Evolutionary conservation across 2,888 invertebrate species (phyloP).

Genomic region (Leptura quadrifasciata): DNA sequence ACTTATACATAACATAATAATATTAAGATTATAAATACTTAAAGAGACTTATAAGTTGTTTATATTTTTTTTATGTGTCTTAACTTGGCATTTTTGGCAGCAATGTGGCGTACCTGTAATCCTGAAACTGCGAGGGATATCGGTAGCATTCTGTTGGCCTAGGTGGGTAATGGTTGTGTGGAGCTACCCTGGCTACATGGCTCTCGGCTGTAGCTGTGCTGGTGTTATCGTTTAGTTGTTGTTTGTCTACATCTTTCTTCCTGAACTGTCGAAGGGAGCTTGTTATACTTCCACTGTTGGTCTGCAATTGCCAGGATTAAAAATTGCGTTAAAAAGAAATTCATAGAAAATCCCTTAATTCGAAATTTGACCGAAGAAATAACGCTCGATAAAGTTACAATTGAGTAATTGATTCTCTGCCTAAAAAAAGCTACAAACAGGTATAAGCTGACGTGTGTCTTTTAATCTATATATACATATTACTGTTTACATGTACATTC

Average conservation of each 20-base stretch:
- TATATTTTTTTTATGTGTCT: too few species aligned
- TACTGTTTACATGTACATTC: too few species aligned
- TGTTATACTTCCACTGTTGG: slow-evolving; percentile 64
- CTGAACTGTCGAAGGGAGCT: slow-evolving; percentile 71
- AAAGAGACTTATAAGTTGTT: too few species aligned
- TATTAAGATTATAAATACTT: too few species aligned
- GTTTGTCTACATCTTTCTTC: slow-evolving; percentile 69
- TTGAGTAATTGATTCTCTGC: too few species aligned
- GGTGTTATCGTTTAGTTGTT: slow-evolving; percentile 51
- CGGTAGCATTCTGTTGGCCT: slow-evolving; percentile 63
- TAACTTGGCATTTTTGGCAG: too few species aligned
- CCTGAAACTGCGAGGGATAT: slow-evolving; percentile 64
- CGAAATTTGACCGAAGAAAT: too few species aligned
- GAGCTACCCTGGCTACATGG: slow-evolving; percentile 72
- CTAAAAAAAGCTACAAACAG: too few species aligned
- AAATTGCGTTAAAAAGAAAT: not conserved
- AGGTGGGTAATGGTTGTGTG: slow-evolving; percentile 70
- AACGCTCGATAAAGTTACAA: too few species aligned
- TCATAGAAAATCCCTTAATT: not conserved
- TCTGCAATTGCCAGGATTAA: slow-evolving; percentile 44
- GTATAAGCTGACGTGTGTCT: too few species aligned
- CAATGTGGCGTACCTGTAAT: slow-evolving; percentile 62
- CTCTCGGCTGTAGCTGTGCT: slow-evolving; percentile 56
- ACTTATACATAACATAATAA: too few species aligned
- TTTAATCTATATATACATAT: too few species aligned